Conservation (phyloP, 2,888 invertebrate genomes). For the Chirona hameri region DNA sequence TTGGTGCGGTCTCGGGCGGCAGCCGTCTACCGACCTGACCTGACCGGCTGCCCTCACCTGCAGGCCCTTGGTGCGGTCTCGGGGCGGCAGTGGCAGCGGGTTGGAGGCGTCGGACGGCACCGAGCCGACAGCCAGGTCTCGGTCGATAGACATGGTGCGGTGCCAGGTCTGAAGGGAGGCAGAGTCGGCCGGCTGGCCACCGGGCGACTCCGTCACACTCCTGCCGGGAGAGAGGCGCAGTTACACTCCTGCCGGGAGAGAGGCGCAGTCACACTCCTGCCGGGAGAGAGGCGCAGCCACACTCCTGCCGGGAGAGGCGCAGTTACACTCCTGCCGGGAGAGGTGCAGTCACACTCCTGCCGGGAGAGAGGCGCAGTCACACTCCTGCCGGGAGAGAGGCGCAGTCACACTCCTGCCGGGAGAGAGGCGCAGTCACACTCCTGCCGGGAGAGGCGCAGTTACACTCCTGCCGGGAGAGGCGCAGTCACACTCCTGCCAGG, state of each 20-base stretch:
- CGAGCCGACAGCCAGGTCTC: not conserved
- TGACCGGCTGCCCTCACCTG: not conserved
- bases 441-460: too few species aligned
- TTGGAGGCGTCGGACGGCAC: constrained; percentile 45
- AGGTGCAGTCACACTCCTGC: too few species aligned
- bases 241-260: not conserved
- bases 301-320: too few species aligned
- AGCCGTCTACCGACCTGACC: constrained; percentile 45
- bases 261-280: not conserved
- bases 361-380: too few species aligned
- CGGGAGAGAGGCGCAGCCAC: too few species aligned
- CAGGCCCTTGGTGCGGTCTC: constrained; percentile 59
- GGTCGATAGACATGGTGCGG: constrained; percentile 30
- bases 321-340: too few species aligned
- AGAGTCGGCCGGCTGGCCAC: constrained; percentile 8
- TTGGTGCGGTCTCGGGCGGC: constrained; percentile 70
- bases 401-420: too few species aligned
- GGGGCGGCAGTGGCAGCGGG: constrained; percentile 73
- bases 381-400: too few species aligned
- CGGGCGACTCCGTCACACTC: not conserved
- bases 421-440: too few species aligned
- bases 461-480: too few species aligned
- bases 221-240: not conserved
- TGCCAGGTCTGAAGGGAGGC: not conserved
- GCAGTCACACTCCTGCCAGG: too few species aligned